Base-by-base conservation (phyloP, 1,140 invertebrate species). In the Centruroides vittatus region DNA sequence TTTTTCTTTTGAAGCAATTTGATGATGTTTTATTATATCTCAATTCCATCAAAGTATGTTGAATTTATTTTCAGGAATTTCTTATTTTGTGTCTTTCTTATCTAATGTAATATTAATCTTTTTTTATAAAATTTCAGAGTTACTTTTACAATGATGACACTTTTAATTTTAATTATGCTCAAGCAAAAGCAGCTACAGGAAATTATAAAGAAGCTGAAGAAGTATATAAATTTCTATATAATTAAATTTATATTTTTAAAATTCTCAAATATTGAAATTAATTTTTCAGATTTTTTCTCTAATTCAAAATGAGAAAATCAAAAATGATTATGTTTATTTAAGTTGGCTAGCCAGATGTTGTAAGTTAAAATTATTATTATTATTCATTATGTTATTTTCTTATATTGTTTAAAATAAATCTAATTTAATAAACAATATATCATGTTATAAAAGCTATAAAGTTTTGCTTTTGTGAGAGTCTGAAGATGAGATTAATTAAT, bases 91-190 rank as follows among this genome's bases (percentile, higher is more conserved):
- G 41, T 41, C 35, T 47, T 55, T 47, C 9, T 35, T 56, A 48
- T 54, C 51, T 51, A 54, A 48, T 53, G 12, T 47, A 52, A 48
- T 13, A 49, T 60, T 56, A 47, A 23, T 55, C 61, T 53, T 41
- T 51, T n/a, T 60, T 35, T 41, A 35, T 12, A 59, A 53, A 47
- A 58, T 48, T 62, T 36, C 66, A 77, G 75, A 79, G 90, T 62
- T 98, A 90, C 69, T 96, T 94, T 69, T 86, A 89, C 66, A 92
- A 88, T 76, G 93, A 99, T 73, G 95, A 99, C 69, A 85, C 83
- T 0, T 99, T 98, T 71, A 98, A 98, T 73, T 98, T 93, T 67
- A 98, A 98, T 74, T 97, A 93, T 72, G 94, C 86, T 7, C 95
- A 94, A 88, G 91, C 93, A 0, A 93, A 96, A 76, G 84, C 88